Evolutionary conservation across 2,113 vertebrate species (phyloP), one percentile per base, ranked within the genome.

Genomic region (Cavia aperea): DNA sequence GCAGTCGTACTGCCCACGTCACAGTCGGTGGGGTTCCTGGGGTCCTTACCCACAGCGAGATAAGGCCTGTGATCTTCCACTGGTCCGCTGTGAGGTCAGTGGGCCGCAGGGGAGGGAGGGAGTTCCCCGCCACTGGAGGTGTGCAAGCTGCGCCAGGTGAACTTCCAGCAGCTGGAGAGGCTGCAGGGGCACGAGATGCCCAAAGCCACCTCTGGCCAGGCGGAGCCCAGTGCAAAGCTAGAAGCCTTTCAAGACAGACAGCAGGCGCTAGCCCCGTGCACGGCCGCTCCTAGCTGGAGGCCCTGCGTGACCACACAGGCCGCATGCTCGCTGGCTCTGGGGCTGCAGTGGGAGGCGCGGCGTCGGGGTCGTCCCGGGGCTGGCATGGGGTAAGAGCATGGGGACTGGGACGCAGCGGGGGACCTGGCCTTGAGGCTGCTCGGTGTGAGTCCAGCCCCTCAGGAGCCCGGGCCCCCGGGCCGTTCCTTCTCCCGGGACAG

Each of bases 401-500:
- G 51, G 23, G 66, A 56, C 65, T 39, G 29, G 39, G 58, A 49
- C 0, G 16, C 65, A 46, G 49, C 36, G 23, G 26, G 60, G 4
- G 18, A 16, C 23, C 75, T 39, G 79, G 33, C 79, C 54, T 39
- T 14, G 46, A 51, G 49, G 26, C 29, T 8, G 1, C 54, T 15
- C 21, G 8, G 56, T 9, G 18, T 5, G 49, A 54, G 49, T 51
- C 49, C 66, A 4, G 54, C 70, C 2, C 8, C 0, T 29, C 19
- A 0, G 60, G 89, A 89, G 88, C 75, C 18, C 70, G 0, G 1
- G 9, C 63, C 82, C 29, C 77, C 63, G 0, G 31, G 7, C 26
- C 0, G 23, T 83, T 43, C 10, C 2, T 79, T 2, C 66, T 16
- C 62, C 5, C 10, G 1, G 93, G n/a, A 31, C 0, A 0, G 68